Conservation (phyloP, 1,140 invertebrate genomes). For the Oncopodura yosiiana region DNA sequence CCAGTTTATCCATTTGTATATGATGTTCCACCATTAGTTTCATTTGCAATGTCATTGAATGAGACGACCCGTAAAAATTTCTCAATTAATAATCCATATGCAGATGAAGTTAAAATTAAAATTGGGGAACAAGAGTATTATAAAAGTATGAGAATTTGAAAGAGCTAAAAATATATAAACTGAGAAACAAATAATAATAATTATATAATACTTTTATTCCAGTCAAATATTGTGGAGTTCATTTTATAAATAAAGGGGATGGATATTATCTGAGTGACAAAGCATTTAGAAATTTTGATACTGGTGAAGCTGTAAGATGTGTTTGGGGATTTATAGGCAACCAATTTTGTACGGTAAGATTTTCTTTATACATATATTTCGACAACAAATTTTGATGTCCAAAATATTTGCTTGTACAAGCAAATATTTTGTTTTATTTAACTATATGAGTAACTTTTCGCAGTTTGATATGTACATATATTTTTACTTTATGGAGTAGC, state of each 20-base stretch:
- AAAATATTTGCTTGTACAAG: too few relatives aligned
- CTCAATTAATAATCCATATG: slow-evolving; percentile 15
- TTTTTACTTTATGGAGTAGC: too few relatives aligned
- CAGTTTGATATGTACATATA: too few relatives aligned
- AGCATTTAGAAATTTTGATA: neutral
- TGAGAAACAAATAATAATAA: neutral
- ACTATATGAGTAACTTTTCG: too few relatives aligned
- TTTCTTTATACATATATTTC: too few relatives aligned
- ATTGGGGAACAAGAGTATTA: slow-evolving; percentile 16
- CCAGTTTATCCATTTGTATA: slow-evolving; percentile 28
- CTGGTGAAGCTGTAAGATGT: neutral
- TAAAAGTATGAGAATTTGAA: slow-evolving; percentile 1
- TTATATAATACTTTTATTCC: neutral
- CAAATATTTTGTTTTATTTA: too few relatives aligned
- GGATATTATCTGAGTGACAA: slow-evolving; percentile 25
- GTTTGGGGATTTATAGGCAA: slow-evolving; percentile 30
- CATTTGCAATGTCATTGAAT: slow-evolving; percentile 14
- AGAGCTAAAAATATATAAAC: neutral
- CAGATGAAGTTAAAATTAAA: neutral
- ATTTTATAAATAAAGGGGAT: slow-evolving; percentile 27
- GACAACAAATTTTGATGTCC: too few relatives aligned
- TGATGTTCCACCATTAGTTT: slow-evolving; percentile 21
- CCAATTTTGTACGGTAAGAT: slow-evolving; percentile 32
- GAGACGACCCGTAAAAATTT: slow-evolving; percentile 10
- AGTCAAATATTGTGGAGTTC: slow-evolving; percentile 28